Evolutionary conservation across 2,797 vertebrate species (phyloP), one percentile per base, ranked within the genome.

Genomic region (Chaetophractus vellerosus): DNA sequence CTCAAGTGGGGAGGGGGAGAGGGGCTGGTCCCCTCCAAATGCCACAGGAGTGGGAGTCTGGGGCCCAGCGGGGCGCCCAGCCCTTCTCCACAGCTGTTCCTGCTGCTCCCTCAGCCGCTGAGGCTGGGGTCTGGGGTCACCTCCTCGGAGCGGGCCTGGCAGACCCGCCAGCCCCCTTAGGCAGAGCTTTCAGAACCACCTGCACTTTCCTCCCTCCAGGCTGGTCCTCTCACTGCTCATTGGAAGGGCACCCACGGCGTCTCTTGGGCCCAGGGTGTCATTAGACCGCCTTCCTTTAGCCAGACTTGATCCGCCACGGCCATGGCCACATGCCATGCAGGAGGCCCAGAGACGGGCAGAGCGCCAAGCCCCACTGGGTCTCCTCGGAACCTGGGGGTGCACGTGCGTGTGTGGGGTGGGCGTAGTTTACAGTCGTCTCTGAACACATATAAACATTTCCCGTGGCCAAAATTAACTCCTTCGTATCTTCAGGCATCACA

Each of bases 231-330:
- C 11, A 11, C 21, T 68, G 63, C 15, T 90, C 50, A 31, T 28
- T 0, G 11, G 16, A 52, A 41, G 57, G 85, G 52, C 14, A 68
- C 23, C 38, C 2, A 9, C 12, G 11, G 4, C 31, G 19, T 75
- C 57, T 1, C 0, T 5, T 59, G 81, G 31, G 28, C 3, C 2
- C 0, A 8, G 2, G 2, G 36, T 61, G 31, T 26, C 61, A 19
- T 36, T 72, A 86, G 4, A 18, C 6, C 15, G 55, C 64, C 15
- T 74, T 31, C 28, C 45, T 59, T 50, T 57, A 28, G 52, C 31
- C 52, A 31, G 18, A 55, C 38, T 71, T 18, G 33, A 33, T 41
- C 71, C 68, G 57, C n/a, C 31, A 33, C 0, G 14, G 75, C 15
- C 24, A 11, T 1, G 0, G 28, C 45, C 41, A 66, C 9, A 19